Conservation (phyloP, 2,888 invertebrate species). For the Phengaris arion region DNA sequence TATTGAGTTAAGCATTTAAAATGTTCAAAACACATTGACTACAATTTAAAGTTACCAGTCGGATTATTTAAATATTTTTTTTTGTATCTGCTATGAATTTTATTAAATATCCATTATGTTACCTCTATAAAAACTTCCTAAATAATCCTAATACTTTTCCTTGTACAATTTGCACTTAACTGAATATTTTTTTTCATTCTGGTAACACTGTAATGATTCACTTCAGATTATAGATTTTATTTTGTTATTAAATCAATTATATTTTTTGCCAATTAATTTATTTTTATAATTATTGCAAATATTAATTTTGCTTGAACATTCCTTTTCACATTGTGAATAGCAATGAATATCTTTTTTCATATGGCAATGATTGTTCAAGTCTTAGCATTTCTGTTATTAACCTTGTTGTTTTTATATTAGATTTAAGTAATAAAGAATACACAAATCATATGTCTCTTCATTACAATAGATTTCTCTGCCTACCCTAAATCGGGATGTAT, state of each 20-base stretch:
- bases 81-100: neutral
- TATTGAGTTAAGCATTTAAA: constrained; percentile 43
- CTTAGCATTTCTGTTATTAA: constrained; percentile 59
- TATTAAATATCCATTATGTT: neutral
- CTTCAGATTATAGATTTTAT: neutral
- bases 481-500: neutral
- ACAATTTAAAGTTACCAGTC: too few species aligned
- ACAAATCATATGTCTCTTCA: neutral
- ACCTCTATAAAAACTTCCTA: neutral
- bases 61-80: neutral
- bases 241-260: constrained; percentile 24
- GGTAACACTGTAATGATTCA: neutral
- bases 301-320: constrained; percentile 42
- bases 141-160: neutral
- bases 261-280: constrained; percentile 16
- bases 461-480: neutral
- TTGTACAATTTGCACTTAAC: neutral
- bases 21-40: neutral
- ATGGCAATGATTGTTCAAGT: constrained; percentile 40
- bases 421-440: constrained; percentile 46
- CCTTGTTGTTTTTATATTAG: constrained; percentile 53
- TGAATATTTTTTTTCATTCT: constrained; percentile 1
- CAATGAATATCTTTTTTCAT: constrained; percentile 39
- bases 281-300: constrained; percentile 17
- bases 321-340: constrained; percentile 41